Evolutionary conservation across 2,113 vertebrate genomes (phyloP).

Genomic region (Microtus montanus): DNA sequence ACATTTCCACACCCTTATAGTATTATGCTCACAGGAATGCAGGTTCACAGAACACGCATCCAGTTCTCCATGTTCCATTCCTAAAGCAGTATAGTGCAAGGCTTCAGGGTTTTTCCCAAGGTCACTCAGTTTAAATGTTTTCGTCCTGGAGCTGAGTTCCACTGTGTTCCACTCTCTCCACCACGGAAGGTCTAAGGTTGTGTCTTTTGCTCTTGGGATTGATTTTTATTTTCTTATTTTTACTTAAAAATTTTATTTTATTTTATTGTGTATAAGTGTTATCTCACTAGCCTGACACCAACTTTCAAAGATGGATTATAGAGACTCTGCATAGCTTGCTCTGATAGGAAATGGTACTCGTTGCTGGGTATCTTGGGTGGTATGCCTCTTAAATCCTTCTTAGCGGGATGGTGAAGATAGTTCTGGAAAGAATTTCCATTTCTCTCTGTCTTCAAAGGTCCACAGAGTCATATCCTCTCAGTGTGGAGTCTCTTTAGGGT

Average conservation of each 20-base stretch:
- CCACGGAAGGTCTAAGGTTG: constrained; percentile 6
- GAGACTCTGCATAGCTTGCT: constrained; percentile 6
- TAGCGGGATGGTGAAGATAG: not conserved
- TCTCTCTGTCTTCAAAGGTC: not conserved
- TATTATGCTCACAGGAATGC: not conserved
- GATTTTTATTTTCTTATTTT: not conserved
- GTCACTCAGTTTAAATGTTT: not conserved
- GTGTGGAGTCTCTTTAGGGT: not conserved
- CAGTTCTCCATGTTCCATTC: not conserved
- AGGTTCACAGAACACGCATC: not conserved
- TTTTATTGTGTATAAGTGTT: not conserved
- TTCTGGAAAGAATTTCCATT: constrained; percentile 32
- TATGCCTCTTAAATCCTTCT: constrained; percentile 34
- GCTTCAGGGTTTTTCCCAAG: not conserved
- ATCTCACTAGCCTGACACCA: not conserved
- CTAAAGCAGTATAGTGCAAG: not conserved
- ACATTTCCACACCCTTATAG: not conserved
- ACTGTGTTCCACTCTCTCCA: not conserved
- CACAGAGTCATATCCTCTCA: constrained; percentile 7
- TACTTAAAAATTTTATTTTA: not conserved
- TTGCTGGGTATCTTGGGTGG: not conserved
- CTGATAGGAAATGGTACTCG: not conserved
- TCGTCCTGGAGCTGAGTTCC: not conserved
- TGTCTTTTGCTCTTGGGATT: constrained; percentile 6
- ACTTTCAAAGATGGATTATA: not conserved